phyloP scores from a whole-genome alignment of 2,888 invertebrate species.

The Anticlea derivata region DNA sequence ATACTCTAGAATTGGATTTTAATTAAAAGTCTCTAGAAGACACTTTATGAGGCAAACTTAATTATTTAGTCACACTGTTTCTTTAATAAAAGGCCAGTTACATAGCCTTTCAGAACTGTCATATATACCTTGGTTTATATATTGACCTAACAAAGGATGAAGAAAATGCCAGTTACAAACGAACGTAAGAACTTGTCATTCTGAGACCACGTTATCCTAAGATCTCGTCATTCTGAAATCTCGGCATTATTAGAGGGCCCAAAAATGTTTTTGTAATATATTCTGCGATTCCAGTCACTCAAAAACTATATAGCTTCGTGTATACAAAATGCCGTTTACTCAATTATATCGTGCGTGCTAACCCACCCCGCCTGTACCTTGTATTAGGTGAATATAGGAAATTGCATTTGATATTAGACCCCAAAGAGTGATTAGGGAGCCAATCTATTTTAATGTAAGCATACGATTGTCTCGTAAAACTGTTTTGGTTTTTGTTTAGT shows the following conservation, averaged over 20 bases:
- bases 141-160: too few relatives aligned
- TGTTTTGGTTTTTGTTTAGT: neutral
- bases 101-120: too few relatives aligned
- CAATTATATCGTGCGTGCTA: conserved; percentile 42
- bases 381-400: conserved; percentile 56
- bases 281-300: conserved; percentile 6
- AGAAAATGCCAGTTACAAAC: too few relatives aligned
- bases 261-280: too few relatives aligned
- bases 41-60: too few relatives aligned
- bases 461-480: conserved; percentile 34
- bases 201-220: too few relatives aligned
- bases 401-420: conserved; percentile 55
- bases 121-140: too few relatives aligned
- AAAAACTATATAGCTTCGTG: conserved; percentile 9
- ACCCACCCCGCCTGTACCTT: conserved; percentile 49
- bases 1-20: neutral
- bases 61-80: too few relatives aligned
- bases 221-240: too few relatives aligned
- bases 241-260: too few relatives aligned
- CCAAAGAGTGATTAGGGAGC: conserved; percentile 50
- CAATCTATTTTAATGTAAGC: conserved; percentile 59
- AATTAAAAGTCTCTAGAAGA: neutral
- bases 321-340: conserved; percentile 29
- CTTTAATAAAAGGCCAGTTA: too few relatives aligned
- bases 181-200: too few relatives aligned